Evolutionary conservation across 2,888 invertebrate species (phyloP), one percentile per base, ranked within the genome.

Genomic region (Caenorhabditis sulstoni): DNA sequence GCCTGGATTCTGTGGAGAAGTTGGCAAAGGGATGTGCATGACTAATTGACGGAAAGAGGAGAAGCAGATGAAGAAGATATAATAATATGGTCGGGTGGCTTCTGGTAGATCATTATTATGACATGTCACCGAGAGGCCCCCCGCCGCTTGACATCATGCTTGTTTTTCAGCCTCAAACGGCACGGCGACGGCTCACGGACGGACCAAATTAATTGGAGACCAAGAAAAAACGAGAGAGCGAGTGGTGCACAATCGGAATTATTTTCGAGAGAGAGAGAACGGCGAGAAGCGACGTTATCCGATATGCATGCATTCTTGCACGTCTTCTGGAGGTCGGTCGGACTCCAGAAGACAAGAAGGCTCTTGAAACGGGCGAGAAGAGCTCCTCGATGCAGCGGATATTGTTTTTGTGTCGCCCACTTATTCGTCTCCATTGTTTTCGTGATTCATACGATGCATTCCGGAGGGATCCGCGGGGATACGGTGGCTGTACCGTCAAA

Each of bases 301-400:
- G 71, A 71, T 71, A 73, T 64, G 73, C 58, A 73, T 73, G 57
- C 58, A 23, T 71, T 55, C 64, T 64, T 39, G 39, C 58, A 58
- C 50, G 44, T 41, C 44, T 45, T 44, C 55, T n/a, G 23, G 29
- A 57, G 53, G 53, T 35, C 53, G 29, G 37, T 35, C 53, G 58
- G 20, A 41, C 58, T 58, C 41, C 37, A 29, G n/a, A 22, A 35
- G 14, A 57, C 3, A 29, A 3, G 29, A 23, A 18, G 18, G 22
- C 41, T 14, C 57, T 39, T 18, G 41, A 57, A 57, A 41, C 22
- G 22, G n/a, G 16, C 35, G 57, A 41, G 41, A 41, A 37, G 55
- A 55, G 35, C 20, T 53, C 23, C 12, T 53, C 20, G 53, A 41
- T 11, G 41, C 11, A 11, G 12, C 41, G 12, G 41, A 41, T 41